Evolutionary conservation across 2,888 invertebrate species (phyloP), one percentile per base, ranked within the genome.

Genomic region (Chymomyza amoena): DNA sequence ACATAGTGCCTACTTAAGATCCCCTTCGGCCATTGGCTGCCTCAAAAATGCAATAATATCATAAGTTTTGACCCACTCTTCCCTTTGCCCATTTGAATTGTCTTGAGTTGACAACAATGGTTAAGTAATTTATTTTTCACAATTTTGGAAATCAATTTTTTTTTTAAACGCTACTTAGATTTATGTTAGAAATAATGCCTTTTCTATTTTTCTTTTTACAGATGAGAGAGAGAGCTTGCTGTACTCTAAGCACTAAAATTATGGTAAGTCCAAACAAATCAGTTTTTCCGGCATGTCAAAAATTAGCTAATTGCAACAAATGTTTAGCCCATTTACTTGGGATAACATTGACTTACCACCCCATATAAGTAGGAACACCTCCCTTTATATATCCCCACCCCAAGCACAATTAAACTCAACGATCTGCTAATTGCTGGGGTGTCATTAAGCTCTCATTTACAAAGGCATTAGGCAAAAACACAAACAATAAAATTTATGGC

Each of bases 391-490:
- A 61, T 60, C 68, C 64, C 59, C 15, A 36, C 25, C 45, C 6
- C 6, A 28, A 6, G 56, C 81, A 80, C 57, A 25, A 57, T 57
- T 72, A 75, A 75, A 67, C 78, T 75, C 71, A 81, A 89, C 77
- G 88, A 89, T 84, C 81, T 79, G 89, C 89, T 90, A 90, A 90
- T 90, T 90, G 90, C 82, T 75, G 80, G 79, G 80, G 89, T 87
- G 89, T 89, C 90, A 89, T 90, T 90, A 90, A 89, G 89, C 89
- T 81, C 87, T 80, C 84, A 89, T 89, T 90, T 88, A 84, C 80
- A 80, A 77, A 60, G 74, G 78, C 77, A 87, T 88, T 89, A 81
- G 77, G 57, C 20, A 57, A 15, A 32, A 57, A 87, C 80, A 79
- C 84, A 89, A 89, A 85, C 82, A 87, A 87, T 87, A 87, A 80